Base-by-base conservation (phyloP, 2,888 invertebrate genomes). In the Phalangium opilio region DNA sequence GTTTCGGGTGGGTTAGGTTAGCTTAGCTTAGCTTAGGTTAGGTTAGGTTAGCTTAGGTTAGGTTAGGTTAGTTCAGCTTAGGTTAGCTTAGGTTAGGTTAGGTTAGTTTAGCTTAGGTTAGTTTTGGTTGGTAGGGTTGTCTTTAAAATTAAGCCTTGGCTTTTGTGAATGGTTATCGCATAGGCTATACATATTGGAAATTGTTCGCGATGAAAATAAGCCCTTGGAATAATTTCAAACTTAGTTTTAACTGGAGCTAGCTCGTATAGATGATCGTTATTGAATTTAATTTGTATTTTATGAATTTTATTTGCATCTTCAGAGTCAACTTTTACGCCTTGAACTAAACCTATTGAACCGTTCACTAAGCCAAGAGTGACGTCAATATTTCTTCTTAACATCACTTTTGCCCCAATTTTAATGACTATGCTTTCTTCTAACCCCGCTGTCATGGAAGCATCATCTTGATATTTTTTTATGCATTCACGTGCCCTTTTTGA, bases 121-220 rank as follows among this genome's bases (percentile, higher is more conserved):
- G n/a, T n/a, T n/a, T n/a, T n/a, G n/a, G n/a, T n/a, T n/a, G n/a
- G n/a, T n/a, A n/a, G n/a, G n/a, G n/a, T n/a, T n/a, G n/a, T n/a
- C n/a, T n/a, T n/a, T n/a, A n/a, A n/a, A n/a, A n/a, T 47, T 12
- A 27, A 14, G 3, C 42, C 41, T 34, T 41, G 46, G 10, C 20
- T 21, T 42, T 47, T 47, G 32, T 47, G 46, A 7, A 34, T 47
- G 2, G 21, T 47, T 12, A 42, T 47, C 32, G 17, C 42, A 36
- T 47, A 47, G 19, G 35, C 20, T n/a, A 41, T 32, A 3, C 5
- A 34, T 35, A 47, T 34, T 8, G 35, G 46, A 20, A 47, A 47
- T 11, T 41, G 41, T 34, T 20, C 21, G n/a, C 41, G 21, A 15
- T 2, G 20, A 36, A 41, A 19, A 42, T n/a, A 15, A 47, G n/a